Evolutionary conservation across 2,888 invertebrate species (phyloP).

Genomic region (Nasonovia ribisnigri): DNA sequence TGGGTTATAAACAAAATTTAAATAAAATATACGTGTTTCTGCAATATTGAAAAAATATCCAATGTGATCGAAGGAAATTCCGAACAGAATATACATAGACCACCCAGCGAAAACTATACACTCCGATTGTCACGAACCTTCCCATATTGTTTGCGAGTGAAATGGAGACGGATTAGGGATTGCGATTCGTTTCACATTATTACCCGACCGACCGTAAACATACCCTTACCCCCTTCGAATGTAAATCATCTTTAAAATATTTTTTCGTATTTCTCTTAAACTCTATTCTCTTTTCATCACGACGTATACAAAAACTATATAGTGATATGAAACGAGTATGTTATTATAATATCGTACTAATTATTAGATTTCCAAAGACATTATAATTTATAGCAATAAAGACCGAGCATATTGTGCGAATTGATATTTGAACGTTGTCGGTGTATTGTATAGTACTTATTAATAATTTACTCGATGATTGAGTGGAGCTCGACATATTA

Average conservation of each 20-base stretch:
- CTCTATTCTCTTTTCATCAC: not conserved
- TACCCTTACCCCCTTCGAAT: constrained; percentile 46
- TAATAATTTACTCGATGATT: not conserved
- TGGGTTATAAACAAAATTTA: constrained; percentile 40
- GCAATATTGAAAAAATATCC: constrained; percentile 36
- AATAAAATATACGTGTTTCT: constrained; percentile 47
- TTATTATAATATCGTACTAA: not conserved
- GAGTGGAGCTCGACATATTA: not conserved
- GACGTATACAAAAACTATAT: not conserved
- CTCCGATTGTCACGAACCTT: constrained; percentile 54
- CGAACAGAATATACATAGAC: constrained; percentile 29
- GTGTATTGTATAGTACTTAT: not conserved
- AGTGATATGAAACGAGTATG: not conserved
- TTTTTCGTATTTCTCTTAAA: not conserved
- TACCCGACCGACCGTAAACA: constrained; percentile 46
- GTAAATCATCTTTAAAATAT: constrained; percentile 6
- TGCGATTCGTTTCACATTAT: constrained; percentile 26
- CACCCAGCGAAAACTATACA: constrained; percentile 35
- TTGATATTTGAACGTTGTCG: not conserved
- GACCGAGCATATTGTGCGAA: not conserved
- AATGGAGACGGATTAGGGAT: constrained; percentile 53
- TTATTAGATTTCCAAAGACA: constrained; percentile 3
- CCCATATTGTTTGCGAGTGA: constrained; percentile 50
- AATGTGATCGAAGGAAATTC: constrained; percentile 31
- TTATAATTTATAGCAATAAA: not conserved